Evolutionary conservation across 1,140 invertebrate species (phyloP).

Genomic region (Anastatus disparis): DNA sequence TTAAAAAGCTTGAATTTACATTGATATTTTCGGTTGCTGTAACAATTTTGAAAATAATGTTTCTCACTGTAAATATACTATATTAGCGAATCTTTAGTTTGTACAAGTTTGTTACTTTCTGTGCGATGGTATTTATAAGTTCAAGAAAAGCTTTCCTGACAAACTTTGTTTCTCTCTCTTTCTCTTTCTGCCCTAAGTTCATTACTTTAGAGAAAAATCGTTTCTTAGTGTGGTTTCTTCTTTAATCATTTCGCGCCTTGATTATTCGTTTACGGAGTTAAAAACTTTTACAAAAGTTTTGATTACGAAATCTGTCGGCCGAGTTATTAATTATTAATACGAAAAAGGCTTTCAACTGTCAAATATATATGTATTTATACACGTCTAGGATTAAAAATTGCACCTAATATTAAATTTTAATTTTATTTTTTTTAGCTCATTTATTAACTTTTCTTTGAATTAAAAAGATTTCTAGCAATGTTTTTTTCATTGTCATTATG

Average conservation of each 20-base stretch:
- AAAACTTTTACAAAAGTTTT: neutral
- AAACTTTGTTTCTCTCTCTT: constrained; percentile 21
- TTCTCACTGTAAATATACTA: too few species aligned
- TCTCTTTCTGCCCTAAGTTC: neutral
- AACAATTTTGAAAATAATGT: too few species aligned
- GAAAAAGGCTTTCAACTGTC: neutral
- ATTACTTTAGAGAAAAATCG: constrained; percentile 14
- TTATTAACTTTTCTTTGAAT: too few species aligned
- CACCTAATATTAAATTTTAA: too few species aligned
- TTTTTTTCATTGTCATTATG: too few species aligned
- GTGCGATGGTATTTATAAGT: neutral
- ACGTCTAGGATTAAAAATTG: too few species aligned
- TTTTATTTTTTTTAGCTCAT: too few species aligned
- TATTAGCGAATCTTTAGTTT: neutral
- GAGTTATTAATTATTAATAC: neutral
- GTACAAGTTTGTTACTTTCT: neutral
- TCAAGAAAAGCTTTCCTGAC: neutral
- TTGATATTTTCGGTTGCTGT: too few species aligned
- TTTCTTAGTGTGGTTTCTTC: neutral
- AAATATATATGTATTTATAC: too few species aligned
- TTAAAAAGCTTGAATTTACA: too few species aligned
- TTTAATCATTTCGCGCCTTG: neutral
- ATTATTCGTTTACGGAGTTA: neutral
- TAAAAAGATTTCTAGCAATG: too few species aligned
- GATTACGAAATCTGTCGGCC: neutral